These are phyloP conservation scores for Austrofundulus limnaeus DNA, from an alignment of 2,113 vertebrate species.

Conservation along the genomic window DNA sequence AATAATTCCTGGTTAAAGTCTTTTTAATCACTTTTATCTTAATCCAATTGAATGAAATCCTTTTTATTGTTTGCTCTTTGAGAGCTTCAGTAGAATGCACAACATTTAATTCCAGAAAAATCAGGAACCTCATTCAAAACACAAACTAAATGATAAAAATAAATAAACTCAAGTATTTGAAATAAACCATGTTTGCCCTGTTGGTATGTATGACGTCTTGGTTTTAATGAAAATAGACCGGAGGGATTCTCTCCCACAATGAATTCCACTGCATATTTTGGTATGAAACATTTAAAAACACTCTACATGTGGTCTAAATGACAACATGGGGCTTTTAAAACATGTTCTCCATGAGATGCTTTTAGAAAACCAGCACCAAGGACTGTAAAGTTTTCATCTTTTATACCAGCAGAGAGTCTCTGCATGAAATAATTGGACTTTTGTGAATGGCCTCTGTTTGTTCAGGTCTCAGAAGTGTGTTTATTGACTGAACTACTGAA, in stretches of 20 bases:
- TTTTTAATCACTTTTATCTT: too few relatives aligned
- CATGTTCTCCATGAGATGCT: conserved; percentile 8
- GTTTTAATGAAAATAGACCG: background rate
- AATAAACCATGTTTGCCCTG: too few relatives aligned
- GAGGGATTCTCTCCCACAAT: background rate
- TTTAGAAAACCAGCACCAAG: conserved; percentile 4
- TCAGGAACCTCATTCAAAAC: background rate
- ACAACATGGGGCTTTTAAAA: conserved; percentile 11
- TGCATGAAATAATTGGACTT: conserved; percentile 50
- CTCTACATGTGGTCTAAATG: background rate
- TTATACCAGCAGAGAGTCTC: background rate
- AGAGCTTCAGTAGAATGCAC: too few relatives aligned
- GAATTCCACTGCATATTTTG: too few relatives aligned
- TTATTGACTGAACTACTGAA: conserved; percentile 41
- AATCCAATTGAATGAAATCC: too few relatives aligned
- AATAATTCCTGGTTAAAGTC: too few relatives aligned
- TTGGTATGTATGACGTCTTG: background rate
- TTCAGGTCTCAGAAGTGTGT: conserved; percentile 38
- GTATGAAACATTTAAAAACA: conserved; percentile 14
- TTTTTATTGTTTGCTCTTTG: background rate
- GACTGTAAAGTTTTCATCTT: conserved; percentile 9
- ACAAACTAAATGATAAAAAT: background rate
- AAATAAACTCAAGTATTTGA: background rate
- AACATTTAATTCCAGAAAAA: background rate
- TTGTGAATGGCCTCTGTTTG: conserved; percentile 20